These are phyloP conservation scores for Nomia melanderi DNA, from an alignment of 1,140 invertebrate genomes.

Conservation along the genomic window DNA sequence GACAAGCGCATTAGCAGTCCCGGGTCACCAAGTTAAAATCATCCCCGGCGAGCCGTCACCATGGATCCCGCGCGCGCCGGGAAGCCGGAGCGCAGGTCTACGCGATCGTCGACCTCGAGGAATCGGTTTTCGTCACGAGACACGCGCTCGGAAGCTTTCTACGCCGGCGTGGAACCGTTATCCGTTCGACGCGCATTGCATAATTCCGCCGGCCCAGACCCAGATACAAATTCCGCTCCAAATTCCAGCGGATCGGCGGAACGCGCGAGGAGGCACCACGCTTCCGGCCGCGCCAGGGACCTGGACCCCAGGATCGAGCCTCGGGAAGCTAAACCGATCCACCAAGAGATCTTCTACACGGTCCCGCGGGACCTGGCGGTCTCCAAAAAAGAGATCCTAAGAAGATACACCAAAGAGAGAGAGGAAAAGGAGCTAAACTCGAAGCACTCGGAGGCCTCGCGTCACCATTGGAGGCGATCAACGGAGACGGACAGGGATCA, in stretches of 20 bases:
- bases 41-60: no score
- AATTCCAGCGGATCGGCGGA: conserved; percentile 59
- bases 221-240: conserved; percentile 68
- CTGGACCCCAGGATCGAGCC: neutral
- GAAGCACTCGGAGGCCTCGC: conserved; percentile 56
- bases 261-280: conserved; percentile 27
- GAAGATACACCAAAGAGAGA: conserved; percentile 56
- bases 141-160: conserved; percentile 68
- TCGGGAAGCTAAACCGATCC: neutral
- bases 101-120: conserved; percentile 58
- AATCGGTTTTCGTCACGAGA: conserved; percentile 62
- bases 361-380: conserved; percentile 56
- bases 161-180: conserved; percentile 72
- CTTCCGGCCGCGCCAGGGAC: conserved; percentile 39
- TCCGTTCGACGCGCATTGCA: conserved; percentile 72
- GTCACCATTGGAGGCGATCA: conserved; percentile 40
- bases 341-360: conserved; percentile 37
- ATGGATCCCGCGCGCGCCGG: conserved; percentile 34
- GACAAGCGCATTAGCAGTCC: no score
- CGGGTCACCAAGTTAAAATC: no score
- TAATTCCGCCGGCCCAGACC: conserved; percentile 73
- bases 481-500: conserved; percentile 32
- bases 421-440: conserved; percentile 46
- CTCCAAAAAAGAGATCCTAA: conserved; percentile 71
- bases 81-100: conserved; percentile 39